Evolutionary conservation across 2,888 invertebrate genomes (phyloP), one percentile per base, ranked within the genome.

Genomic region (Lypha dubia): DNA sequence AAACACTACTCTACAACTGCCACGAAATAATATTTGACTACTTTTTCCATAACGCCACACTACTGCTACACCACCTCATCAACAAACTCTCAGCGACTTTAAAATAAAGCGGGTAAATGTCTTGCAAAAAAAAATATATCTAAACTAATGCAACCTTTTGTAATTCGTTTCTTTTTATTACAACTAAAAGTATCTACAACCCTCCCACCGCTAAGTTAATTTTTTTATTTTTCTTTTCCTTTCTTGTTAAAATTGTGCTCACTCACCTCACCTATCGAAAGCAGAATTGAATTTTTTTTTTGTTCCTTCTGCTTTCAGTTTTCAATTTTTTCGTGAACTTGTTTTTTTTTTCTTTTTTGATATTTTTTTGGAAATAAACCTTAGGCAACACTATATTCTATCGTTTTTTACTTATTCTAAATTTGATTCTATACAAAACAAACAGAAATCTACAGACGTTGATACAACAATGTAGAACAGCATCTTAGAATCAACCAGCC

Each of bases 71-170:
- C 70, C 70, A 62, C 44, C 70, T 70, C 70, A 79, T 51, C 44
- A 22, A 11, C 38, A 70, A 63, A 44, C 46, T 68, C 67, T 51
- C 62, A 75, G 75, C 70, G 63, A 82, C 41, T 82, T 70, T 84
- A 74, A 73, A 84, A 71, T 82, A 76, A 81, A 81, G 84, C 84
- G 81, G 77, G 77, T 70, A 84, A 84, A 84, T 81, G 73, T 84
- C 81, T 84, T 81, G 28, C 74, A 76, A 76, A 83, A 7, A 38
- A 80, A 83, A 84, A 49, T 67, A 65, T 67, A 79, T 84, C 84
- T 84, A 84, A 84, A 84, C 84, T 84, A 84, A 84, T 81, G 84
- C 84, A 84, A 84, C 84, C 84, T 84, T 84, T 84, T 84, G 84
- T 81, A 81, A 84, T 79, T 77, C 84, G 58, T 81, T 81, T 70